Evolutionary conservation across 53 echinoderm and acorn worm species (phyloP).

Genomic region (Antedon mediterranea): DNA sequence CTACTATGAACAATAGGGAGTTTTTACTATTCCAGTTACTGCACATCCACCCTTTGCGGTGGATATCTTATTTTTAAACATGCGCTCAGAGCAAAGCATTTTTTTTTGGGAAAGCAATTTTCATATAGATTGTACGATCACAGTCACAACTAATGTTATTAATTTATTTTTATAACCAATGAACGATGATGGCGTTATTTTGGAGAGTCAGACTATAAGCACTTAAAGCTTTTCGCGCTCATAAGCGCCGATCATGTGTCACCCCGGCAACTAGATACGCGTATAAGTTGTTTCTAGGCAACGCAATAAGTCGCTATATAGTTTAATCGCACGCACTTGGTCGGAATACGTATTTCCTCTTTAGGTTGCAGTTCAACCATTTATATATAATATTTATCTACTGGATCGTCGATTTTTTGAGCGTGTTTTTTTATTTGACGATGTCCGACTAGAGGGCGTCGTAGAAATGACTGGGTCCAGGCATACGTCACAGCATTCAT

Average conservation of each 20-base stretch:
- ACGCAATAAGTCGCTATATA: not conserved
- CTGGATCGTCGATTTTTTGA: not conserved
- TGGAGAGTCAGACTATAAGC: not conserved
- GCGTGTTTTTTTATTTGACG: not conserved
- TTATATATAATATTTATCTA: not conserved
- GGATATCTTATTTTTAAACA: not conserved
- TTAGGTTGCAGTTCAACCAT: not conserved
- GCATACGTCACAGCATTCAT: slow-evolving; percentile 66
- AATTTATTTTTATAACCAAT: not conserved
- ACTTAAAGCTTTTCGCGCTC: not conserved
- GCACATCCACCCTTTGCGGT: not conserved
- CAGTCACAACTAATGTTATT: not conserved
- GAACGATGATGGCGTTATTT: not conserved
- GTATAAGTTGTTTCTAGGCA: not conserved
- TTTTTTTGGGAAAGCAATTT: not conserved
- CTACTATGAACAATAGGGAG: not conserved
- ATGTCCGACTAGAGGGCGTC: not conserved
- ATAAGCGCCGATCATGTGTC: not conserved
- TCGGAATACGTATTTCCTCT: not conserved
- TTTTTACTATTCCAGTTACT: not conserved
- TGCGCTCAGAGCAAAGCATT: not conserved
- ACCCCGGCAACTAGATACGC: not conserved
- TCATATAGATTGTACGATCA: not conserved
- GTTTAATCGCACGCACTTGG: not conserved
- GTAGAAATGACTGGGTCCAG: slow-evolving; percentile 18